These are phyloP conservation scores for Apocheima hispidaria DNA, from an alignment of 2,888 invertebrate genomes.

Conservation along the genomic window DNA sequence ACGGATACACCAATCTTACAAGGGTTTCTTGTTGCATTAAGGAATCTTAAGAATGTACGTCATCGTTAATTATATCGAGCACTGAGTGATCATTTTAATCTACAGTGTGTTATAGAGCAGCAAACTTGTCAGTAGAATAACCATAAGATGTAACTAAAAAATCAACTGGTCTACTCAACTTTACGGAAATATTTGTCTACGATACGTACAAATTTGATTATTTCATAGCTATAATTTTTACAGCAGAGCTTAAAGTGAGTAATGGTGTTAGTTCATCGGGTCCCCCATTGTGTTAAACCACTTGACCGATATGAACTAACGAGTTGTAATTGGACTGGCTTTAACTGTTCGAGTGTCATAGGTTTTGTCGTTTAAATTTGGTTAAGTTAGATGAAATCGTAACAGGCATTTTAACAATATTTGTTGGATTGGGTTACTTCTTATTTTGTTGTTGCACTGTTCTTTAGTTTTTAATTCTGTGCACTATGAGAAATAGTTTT, in stretches of 20 bases:
- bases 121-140: not conserved
- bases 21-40: too few species aligned
- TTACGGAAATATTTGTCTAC: not conserved
- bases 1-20: too few species aligned
- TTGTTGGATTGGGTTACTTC: too few species aligned
- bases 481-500: too few species aligned
- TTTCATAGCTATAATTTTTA: not conserved
- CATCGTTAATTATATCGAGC: constrained; percentile 20
- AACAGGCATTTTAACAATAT: too few species aligned
- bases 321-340: constrained; percentile 16
- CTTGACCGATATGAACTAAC: constrained; percentile 21
- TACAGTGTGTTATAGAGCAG: constrained; percentile 16
- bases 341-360: not conserved
- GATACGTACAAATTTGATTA: not conserved
- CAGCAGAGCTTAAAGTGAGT: constrained; percentile 1
- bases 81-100: constrained; percentile 20
- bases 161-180: not conserved
- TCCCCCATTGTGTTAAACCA: constrained; percentile 2
- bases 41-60: too few species aligned
- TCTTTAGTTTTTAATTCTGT: too few species aligned
- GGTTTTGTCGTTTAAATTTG: not conserved
- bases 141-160: not conserved
- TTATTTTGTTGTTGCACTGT: too few species aligned
- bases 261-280: constrained; percentile 8
- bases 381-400: not conserved